Evolutionary conservation across 2,113 vertebrate species (phyloP).

Genomic region (Phrynocephalus versicolor): DNA sequence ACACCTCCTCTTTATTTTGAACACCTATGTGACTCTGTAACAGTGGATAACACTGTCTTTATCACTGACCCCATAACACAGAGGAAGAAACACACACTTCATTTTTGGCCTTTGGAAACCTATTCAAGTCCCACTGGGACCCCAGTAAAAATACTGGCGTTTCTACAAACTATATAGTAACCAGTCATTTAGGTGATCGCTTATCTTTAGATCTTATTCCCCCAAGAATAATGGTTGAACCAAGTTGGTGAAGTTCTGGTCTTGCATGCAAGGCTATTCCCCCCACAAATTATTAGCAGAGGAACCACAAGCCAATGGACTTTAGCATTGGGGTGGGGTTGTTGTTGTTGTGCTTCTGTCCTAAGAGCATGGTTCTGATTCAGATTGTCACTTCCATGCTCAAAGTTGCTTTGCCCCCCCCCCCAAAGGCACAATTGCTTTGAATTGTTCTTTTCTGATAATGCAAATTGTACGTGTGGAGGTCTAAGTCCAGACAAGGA

Average conservation of each 20-base stretch:
- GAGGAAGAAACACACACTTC: neutral
- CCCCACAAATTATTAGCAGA: neutral
- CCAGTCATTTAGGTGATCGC: neutral
- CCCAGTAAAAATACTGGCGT: neutral
- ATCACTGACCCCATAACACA: no score
- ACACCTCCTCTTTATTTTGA: neutral
- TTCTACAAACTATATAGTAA: no score
- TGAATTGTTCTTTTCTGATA: no score
- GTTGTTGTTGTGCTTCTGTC: no score
- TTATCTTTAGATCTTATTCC: neutral
- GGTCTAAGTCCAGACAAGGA: no score
- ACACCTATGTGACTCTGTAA: neutral
- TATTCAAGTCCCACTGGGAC: neutral
- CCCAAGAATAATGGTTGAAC: neutral
- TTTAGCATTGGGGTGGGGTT: no score
- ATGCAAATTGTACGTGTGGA: neutral
- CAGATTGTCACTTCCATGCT: no score
- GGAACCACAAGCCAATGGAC: no score
- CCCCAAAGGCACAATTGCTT: no score
- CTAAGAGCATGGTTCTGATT: no score
- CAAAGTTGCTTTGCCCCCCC: no score
- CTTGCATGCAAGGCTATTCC: neutral
- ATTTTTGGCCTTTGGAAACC: no score
- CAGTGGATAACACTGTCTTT: neutral
- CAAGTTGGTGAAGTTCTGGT: neutral